These are phyloP conservation scores for Scomber scombrus DNA, from an alignment of 2,113 vertebrate species.

Conservation along the genomic window DNA sequence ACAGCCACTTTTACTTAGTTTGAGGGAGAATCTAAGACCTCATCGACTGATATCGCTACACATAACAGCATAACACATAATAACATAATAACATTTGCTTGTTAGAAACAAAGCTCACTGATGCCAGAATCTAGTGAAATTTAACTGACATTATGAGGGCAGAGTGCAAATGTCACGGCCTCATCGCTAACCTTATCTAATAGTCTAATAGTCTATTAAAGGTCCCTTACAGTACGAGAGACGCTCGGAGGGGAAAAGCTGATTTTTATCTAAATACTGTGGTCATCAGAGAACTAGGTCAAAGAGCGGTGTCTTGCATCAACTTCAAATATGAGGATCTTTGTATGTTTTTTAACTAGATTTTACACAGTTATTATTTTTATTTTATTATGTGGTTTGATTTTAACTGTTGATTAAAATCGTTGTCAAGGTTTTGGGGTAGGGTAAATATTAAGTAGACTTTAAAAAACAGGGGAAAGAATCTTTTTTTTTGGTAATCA, in stretches of 20 bases:
- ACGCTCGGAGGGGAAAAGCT: neutral
- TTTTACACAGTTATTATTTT: neutral
- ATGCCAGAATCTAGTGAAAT: neutral
- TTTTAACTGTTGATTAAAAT: neutral
- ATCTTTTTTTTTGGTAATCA: neutral
- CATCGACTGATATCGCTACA: neutral
- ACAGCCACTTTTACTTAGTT: neutral
- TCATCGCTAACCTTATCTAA: neutral
- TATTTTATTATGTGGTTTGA: slow-evolving; percentile 12
- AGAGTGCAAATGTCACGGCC: neutral
- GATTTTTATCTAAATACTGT: neutral
- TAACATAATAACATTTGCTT: neutral
- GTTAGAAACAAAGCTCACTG: neutral
- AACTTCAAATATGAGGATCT: neutral
- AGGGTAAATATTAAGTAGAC: neutral
- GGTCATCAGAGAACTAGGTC: neutral
- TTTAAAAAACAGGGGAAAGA: neutral
- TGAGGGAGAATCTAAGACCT: neutral
- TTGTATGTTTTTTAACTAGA: no score
- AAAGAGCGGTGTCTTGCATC: neutral
- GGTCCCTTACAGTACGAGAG: neutral
- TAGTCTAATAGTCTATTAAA: neutral
- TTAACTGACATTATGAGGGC: neutral
- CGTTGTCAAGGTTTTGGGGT: neutral
- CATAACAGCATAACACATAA: neutral